Evolutionary conservation across 2,888 invertebrate species (phyloP).

Genomic region (Phasia obesa): DNA sequence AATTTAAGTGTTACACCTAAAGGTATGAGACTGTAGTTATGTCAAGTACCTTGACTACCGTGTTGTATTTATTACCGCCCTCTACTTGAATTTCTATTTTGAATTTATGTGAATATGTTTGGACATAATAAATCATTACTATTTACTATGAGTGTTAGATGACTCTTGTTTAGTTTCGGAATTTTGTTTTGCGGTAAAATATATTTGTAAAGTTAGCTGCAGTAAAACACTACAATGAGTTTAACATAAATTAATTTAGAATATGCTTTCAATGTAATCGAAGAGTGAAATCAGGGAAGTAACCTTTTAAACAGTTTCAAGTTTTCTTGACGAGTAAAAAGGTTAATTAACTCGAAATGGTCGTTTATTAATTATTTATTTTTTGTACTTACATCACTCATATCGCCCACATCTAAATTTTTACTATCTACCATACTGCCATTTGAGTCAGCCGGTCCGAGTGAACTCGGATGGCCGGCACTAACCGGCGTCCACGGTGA

Average conservation of each 20-base stretch:
- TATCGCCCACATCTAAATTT: constrained; percentile 95
- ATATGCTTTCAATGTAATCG: not conserved
- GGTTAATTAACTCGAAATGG: too few relatives aligned
- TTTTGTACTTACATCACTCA: constrained; percentile 90
- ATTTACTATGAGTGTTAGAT: constrained; percentile 49
- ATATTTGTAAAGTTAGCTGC: not conserved
- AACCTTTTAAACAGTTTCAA: too few relatives aligned
- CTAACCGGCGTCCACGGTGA: constrained; percentile 97
- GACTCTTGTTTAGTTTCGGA: constrained; percentile 49
- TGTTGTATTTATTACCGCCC: constrained; percentile 4
- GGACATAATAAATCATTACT: constrained; percentile 60
- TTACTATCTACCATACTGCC: constrained; percentile 95
- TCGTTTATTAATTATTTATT: not conserved
- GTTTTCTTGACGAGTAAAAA: too few relatives aligned
- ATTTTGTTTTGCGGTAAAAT: constrained; percentile 47
- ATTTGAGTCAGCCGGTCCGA: constrained; percentile 92
- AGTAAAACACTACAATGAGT: not conserved
- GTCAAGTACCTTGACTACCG: constrained; percentile 39
- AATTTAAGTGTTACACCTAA: constrained; percentile 54
- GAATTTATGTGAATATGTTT: constrained; percentile 41
- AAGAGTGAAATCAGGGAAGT: too few relatives aligned
- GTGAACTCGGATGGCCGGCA: constrained; percentile 86
- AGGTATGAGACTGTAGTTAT: constrained; percentile 41
- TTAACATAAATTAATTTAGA: not conserved
- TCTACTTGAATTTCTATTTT: not conserved